Evolutionary conservation across 1,140 invertebrate species (phyloP).

Genomic region (Venustaconcha ellipsiformis): DNA sequence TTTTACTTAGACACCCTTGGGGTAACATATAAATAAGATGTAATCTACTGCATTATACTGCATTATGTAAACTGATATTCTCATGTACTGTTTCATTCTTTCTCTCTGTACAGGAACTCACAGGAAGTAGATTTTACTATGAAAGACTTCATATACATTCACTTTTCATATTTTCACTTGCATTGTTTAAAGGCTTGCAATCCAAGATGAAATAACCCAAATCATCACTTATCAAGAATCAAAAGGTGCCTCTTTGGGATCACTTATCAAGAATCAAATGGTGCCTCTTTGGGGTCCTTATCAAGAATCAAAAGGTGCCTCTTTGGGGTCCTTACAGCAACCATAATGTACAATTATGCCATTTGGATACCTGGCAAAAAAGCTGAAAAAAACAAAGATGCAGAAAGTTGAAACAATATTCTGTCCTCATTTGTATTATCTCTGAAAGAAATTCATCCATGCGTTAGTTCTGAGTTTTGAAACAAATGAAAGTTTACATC

Average conservation of each 20-base stretch:
- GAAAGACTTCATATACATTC: too few relatives aligned
- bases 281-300: conserved; percentile 50
- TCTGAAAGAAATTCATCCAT: neutral
- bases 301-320: conserved; percentile 45
- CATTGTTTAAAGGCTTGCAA: too few relatives aligned
- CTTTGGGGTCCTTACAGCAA: conserved; percentile 72
- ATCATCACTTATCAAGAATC: conserved; percentile 19
- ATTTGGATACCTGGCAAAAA: conserved; percentile 91
- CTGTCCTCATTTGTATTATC: neutral
- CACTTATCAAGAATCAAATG: conserved; percentile 50
- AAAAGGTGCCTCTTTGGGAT: conserved; percentile 52
- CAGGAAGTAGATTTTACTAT: too few relatives aligned
- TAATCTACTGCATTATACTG: too few relatives aligned
- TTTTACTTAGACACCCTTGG: too few relatives aligned
- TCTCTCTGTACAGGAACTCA: too few relatives aligned
- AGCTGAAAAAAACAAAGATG: conserved; percentile 74
- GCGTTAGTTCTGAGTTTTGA: neutral
- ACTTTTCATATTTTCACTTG: too few relatives aligned
- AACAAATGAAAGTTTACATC: too few relatives aligned
- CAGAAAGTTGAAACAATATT: conserved; percentile 20
- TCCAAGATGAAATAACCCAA: neutral
- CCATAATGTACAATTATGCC: conserved; percentile 93
- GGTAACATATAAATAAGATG: too few relatives aligned
- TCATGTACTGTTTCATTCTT: too few relatives aligned
- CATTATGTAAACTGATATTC: too few relatives aligned